Conservation (phyloP, 1,140 invertebrate species). For the Bradysia coprophila region DNA sequence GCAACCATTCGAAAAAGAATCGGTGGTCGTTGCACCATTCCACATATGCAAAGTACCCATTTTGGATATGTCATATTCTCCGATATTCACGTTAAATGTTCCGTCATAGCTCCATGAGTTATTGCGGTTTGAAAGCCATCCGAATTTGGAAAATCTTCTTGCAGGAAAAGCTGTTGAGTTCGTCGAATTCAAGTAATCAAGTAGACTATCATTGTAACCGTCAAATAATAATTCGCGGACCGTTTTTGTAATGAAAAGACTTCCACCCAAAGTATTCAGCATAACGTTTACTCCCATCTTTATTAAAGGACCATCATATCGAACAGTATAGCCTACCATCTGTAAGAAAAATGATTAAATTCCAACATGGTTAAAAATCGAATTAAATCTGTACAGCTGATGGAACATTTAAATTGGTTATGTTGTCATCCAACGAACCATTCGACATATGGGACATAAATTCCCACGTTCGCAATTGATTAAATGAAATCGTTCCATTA, state of each 20-base stretch:
- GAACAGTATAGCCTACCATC: slow-evolving; percentile 40
- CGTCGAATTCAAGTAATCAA: slow-evolving; percentile 34
- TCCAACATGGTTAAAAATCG: too few species aligned
- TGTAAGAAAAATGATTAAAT: slow-evolving; percentile 22
- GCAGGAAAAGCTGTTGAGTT: slow-evolving; percentile 32
- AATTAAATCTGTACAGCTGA: slow-evolving; percentile 48
- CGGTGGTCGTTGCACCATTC: slow-evolving; percentile 35
- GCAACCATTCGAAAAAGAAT: slow-evolving; percentile 37
- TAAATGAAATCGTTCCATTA: slow-evolving; percentile 66
- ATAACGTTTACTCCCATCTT: slow-evolving; percentile 31
- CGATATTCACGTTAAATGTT: slow-evolving; percentile 52
- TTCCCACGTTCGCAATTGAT: slow-evolving; percentile 53
- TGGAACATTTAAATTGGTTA: slow-evolving; percentile 64
- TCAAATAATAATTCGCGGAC: slow-evolving; percentile 50
- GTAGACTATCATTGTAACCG: slow-evolving; percentile 48
- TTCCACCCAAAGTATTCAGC: slow-evolving; percentile 28
- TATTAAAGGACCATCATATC: slow-evolving; percentile 23
- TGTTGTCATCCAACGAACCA: slow-evolving; percentile 47
- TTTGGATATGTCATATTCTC: slow-evolving; percentile 34
- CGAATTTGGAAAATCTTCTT: slow-evolving; percentile 52
- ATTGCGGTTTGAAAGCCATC: slow-evolving; percentile 66
- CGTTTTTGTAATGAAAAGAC: slow-evolving; percentile 38
- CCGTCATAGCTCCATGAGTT: slow-evolving; percentile 49
- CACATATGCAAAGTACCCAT: slow-evolving; percentile 45
- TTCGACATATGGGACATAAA: slow-evolving; percentile 50